Conservation (phyloP, 92 coral and sea anemone genomes). For the Phenganax subtilis region DNA sequence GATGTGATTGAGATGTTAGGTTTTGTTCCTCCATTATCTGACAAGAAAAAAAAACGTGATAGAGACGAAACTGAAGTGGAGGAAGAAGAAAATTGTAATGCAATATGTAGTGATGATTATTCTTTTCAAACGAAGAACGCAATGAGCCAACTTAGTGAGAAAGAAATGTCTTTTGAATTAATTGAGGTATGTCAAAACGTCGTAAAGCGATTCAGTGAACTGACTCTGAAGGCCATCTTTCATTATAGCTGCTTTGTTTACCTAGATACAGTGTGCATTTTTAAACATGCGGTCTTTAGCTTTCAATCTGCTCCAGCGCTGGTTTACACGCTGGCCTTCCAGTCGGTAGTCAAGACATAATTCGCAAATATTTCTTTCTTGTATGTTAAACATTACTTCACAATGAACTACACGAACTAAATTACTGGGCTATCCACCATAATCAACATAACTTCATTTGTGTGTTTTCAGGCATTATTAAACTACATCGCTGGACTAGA, state of each 20-base stretch:
- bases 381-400: no score
- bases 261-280: no score
- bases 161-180: constrained; percentile 97
- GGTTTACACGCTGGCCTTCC: not conserved
- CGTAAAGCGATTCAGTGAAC: no score
- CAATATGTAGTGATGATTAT: constrained; percentile 79
- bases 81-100: constrained; percentile 95
- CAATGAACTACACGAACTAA: no score
- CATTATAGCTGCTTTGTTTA: no score
- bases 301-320: no score
- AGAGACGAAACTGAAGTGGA: constrained; percentile 77
- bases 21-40: constrained; percentile 92
- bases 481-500: constrained; percentile 86
- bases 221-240: no score
- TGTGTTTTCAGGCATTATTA: constrained; percentile 67
- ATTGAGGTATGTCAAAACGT: constrained; percentile 60
- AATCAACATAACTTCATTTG: no score
- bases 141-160: constrained; percentile 91
- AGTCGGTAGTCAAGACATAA: not conserved
- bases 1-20: constrained; percentile 94
- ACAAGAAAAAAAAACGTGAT: constrained; percentile 74
- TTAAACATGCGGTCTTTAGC: no score
- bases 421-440: no score
- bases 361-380: not conserved
- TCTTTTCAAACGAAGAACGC: constrained; percentile 97